These are phyloP conservation scores for Mactra quadrangularis DNA, from an alignment of 1,140 invertebrate genomes.

Conservation along the genomic window DNA sequence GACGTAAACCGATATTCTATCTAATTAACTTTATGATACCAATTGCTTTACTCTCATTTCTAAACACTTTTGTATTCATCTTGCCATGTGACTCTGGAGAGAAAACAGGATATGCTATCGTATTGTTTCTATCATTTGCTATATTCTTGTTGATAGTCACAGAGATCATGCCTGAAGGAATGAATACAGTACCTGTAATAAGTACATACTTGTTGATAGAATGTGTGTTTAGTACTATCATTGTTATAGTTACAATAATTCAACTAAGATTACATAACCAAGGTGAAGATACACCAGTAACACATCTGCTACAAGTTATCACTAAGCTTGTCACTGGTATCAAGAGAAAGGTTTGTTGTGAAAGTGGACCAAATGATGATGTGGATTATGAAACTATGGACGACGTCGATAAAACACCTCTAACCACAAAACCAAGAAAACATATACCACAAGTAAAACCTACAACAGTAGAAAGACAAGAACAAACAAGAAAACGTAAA, in stretches of 20 bases:
- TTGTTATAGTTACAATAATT: constrained; percentile 48
- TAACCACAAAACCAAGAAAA: background rate
- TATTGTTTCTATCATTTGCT: constrained; percentile 51
- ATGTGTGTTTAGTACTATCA: constrained; percentile 47
- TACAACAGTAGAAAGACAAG: background rate
- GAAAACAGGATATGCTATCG: constrained; percentile 53
- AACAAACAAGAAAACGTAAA: background rate
- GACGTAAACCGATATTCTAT: constrained; percentile 50
- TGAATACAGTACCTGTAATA: constrained; percentile 53
- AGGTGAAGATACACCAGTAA: constrained; percentile 48
- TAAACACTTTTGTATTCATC: constrained; percentile 54
- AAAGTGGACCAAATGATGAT: background rate
- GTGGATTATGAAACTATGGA: background rate
- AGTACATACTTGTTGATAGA: constrained; percentile 47
- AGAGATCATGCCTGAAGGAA: constrained; percentile 60
- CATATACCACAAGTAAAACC: background rate
- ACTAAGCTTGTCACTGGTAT: background rate
- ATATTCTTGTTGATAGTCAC: constrained; percentile 56
- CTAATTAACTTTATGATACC: constrained; percentile 54
- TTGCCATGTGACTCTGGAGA: constrained; percentile 55
- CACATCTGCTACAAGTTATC: background rate
- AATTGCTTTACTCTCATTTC: constrained; percentile 35
- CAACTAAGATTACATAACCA: constrained; percentile 44
- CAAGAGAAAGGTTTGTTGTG: constrained; percentile 19
- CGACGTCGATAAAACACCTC: background rate